Evolutionary conservation across 1,140 invertebrate species (phyloP).

Genomic region (Ostrea denselamellosa): DNA sequence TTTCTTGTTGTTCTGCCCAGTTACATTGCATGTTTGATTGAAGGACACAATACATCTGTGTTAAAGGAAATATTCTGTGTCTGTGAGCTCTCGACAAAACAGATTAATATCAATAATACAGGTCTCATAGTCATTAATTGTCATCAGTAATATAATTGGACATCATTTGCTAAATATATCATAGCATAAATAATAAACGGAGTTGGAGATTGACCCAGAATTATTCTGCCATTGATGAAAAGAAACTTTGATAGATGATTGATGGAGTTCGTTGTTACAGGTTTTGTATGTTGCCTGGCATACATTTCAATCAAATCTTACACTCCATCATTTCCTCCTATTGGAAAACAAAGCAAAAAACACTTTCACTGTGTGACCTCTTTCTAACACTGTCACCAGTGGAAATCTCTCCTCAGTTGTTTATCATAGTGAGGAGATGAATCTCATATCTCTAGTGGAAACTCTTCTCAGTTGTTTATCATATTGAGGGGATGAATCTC

Average conservation of each 20-base stretch:
- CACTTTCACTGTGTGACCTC: too few species aligned
- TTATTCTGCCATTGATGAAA: background rate
- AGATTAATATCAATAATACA: background rate
- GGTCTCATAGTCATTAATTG: background rate
- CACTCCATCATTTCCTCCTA: background rate
- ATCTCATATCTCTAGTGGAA: too few species aligned
- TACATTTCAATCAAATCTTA: background rate
- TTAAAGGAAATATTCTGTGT: background rate
- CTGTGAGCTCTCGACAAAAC: background rate
- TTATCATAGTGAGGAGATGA: too few species aligned
- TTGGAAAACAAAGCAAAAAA: background rate
- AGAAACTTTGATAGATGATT: slow-evolving; percentile 8
- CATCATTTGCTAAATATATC: slow-evolving; percentile 33
- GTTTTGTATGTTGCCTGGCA: background rate
- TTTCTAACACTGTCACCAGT: too few species aligned
- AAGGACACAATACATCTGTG: background rate
- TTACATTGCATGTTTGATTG: background rate
- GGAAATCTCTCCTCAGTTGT: too few species aligned
- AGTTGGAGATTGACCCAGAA: background rate
- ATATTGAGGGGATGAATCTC: too few species aligned
- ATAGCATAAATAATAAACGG: background rate
- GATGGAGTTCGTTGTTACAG: background rate
- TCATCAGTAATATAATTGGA: slow-evolving; percentile 30
- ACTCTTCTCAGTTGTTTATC: too few species aligned
- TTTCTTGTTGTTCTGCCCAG: background rate